Conservation (phyloP, 2,888 invertebrate genomes). For the Thera obeliscata region DNA sequence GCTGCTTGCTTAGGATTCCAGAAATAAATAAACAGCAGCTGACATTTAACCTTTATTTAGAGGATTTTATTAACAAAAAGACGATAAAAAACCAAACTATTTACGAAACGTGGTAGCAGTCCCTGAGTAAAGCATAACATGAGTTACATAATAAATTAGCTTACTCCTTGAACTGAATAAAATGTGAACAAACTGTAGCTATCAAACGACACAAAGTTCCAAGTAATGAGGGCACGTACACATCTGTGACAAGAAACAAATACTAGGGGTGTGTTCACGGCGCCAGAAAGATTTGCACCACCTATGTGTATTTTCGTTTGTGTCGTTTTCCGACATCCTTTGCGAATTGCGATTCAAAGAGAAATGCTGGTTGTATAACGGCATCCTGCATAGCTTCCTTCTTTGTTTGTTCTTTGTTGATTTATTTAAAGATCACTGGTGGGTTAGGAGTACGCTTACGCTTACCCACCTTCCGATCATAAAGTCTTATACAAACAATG, state of each 20-base stretch:
- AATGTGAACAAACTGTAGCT: constrained; percentile 34
- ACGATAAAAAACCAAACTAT: constrained; percentile 16
- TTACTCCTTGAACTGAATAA: constrained; percentile 30
- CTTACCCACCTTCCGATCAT: neutral
- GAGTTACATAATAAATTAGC: constrained; percentile 30
- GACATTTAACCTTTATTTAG: constrained; percentile 8
- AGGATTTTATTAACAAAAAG: constrained; percentile 12
- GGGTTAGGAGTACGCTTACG: neutral
- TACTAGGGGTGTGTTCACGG: constrained; percentile 57
- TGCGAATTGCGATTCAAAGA: constrained; percentile 41
- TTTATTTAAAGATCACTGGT: neutral
- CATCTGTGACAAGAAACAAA: constrained; percentile 66
- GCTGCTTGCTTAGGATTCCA: constrained; percentile 40
- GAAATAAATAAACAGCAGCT: constrained; percentile 9
- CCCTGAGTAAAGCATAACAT: constrained; percentile 16
- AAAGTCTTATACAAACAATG: neutral
- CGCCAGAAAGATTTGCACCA: constrained; percentile 56
- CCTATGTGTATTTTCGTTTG: constrained; percentile 50
- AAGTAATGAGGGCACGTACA: constrained; percentile 69
- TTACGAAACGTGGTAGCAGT: constrained; percentile 19
- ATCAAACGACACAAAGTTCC: constrained; percentile 49
- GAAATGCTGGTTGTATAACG: constrained; percentile 39
- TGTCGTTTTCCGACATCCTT: constrained; percentile 46
- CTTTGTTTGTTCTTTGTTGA: constrained; percentile 3
- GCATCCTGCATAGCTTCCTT: neutral